These are phyloP conservation scores for Nipponacmea schrenckii DNA, from an alignment of 2,888 invertebrate genomes.

Conservation along the genomic window DNA sequence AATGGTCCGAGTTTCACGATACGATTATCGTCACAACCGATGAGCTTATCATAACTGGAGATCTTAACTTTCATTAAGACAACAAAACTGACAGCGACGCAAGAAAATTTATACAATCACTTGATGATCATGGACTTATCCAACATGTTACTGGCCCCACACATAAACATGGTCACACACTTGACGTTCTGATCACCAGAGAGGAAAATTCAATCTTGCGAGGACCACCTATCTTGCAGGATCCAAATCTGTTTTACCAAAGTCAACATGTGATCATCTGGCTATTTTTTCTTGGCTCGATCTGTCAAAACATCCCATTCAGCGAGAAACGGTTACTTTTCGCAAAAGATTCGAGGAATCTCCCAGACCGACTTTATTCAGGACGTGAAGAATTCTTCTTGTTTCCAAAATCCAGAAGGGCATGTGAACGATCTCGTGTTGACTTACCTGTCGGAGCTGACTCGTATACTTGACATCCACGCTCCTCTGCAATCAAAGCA, in stretches of 20 bases:
- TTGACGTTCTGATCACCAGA: conserved; percentile 12
- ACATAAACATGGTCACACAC: conserved; percentile 6
- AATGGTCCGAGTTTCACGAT: too few species aligned
- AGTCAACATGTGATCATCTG: not conserved
- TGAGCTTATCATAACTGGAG: too few species aligned
- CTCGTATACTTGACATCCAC: not conserved
- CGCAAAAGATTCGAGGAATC: not conserved
- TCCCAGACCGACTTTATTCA: not conserved
- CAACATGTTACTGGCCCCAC: conserved; percentile 13
- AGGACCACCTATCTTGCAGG: not conserved
- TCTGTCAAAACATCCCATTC: not conserved
- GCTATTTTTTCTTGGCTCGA: not conserved
- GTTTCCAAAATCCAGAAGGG: too few species aligned
- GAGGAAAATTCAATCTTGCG: not conserved
- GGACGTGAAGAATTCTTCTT: too few species aligned
- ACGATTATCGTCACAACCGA: too few species aligned
- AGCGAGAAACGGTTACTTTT: not conserved
- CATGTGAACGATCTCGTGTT: too few species aligned
- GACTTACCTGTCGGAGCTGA: not conserved
- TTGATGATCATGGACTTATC: conserved; percentile 1
- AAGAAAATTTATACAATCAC: not conserved
- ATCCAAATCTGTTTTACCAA: not conserved
- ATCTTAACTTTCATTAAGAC: conserved; percentile 8
- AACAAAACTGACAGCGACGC: not conserved
- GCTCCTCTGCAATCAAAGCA: too few species aligned